phyloP scores from a whole-genome alignment of 2,888 invertebrate species.

The Allacma fusca region DNA sequence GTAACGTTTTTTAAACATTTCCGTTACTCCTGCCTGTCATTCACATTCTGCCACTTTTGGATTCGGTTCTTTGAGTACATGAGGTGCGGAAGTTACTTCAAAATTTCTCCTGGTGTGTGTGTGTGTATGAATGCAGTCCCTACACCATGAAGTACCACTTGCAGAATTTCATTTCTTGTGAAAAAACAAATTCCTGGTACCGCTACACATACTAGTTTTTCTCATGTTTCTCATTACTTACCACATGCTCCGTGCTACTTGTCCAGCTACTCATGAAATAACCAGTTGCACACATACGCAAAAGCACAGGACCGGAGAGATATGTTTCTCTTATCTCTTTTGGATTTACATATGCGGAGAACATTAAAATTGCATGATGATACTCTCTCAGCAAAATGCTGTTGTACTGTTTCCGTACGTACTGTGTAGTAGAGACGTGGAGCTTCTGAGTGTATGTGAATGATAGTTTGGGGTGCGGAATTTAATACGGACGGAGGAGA shows the following conservation, averaged over 20 bases:
- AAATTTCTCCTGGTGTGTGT: neutral
- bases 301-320: neutral
- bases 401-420: too few species aligned
- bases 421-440: too few species aligned
- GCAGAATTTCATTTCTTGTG: conserved; percentile 3
- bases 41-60: neutral
- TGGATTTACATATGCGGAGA: neutral
- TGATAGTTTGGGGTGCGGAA: too few species aligned
- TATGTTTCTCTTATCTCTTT: neutral
- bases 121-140: too few species aligned
- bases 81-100: neutral
- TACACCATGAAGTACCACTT: neutral
- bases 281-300: neutral
- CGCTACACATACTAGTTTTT: neutral
- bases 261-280: conserved; percentile 1
- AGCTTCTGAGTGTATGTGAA: too few species aligned
- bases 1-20: conserved; percentile 8
- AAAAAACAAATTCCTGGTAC: neutral
- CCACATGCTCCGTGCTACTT: conserved; percentile 2
- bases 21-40: conserved; percentile 8
- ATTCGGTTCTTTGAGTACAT: neutral
- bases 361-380: conserved; percentile 7
- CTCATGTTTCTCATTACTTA: neutral
- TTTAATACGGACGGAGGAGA: neutral
- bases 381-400: neutral